Base-by-base conservation (phyloP, 1,140 invertebrate species). In the Habropoda laboriosa region DNA sequence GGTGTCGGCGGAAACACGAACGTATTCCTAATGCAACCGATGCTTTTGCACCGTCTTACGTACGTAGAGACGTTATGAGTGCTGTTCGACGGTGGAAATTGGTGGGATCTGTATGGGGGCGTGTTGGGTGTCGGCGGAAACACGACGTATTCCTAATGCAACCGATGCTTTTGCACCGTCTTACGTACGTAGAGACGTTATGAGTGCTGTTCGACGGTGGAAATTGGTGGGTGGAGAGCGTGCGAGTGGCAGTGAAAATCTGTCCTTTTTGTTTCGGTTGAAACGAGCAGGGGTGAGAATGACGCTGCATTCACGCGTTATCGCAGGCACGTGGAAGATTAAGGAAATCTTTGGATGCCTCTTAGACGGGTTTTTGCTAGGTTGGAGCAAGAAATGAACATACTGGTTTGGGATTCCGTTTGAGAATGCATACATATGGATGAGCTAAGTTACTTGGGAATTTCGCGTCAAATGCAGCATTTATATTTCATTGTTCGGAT, bases 101-200 rank as follows among this genome's bases (percentile, higher is more conserved):
- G n/a, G n/a, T n/a, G n/a, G n/a, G n/a, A n/a, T 38, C 24, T 2
- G 1, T 24, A 13, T 13, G 6, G 8, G 38, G 16, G 18, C 3
- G n/a, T 4, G 45, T n/a, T 13, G 3, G 3, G 30, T 16, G 38
- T 51, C 21, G 38, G 32, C n/a, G 55, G 27, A 42, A 27, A 70
- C 32, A n/a, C 27, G 51, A 18, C n/a, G 38, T 72, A 45, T 58
- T 53, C 57, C 27, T 55, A 55, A 55, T 53, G 30, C 45, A 47
- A 61, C 35, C 57, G 53, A 55, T 45, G 51, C 64, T 49, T n/a
- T 35, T 32, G 64, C 21, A 0, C 18, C 42, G 35, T 21, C 49
- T 64, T 60, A 60, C 47, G 40, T n/a, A 47, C 38, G 30, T n/a
- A n/a, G n/a, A n/a, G n/a, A n/a, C 24, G 27, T 61, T 74, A 51